phyloP scores from a whole-genome alignment of 2,888 invertebrate genomes.

The Allolobophora icterica region DNA sequence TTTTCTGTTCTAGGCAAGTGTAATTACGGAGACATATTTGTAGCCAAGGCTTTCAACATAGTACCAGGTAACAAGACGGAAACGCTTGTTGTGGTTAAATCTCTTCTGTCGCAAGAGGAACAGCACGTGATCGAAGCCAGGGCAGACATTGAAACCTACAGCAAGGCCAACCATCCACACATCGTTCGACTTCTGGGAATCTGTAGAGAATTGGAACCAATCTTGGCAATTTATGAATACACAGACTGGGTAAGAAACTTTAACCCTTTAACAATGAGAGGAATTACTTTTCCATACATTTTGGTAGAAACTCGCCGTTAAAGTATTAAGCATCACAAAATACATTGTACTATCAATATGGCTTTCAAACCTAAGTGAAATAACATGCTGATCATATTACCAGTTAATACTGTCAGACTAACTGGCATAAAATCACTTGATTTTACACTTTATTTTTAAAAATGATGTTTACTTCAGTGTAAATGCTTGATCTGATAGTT shows the following conservation, averaged over 20 bases:
- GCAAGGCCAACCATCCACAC: constrained; percentile 78
- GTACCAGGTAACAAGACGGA: constrained; percentile 61
- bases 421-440: not conserved
- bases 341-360: not conserved
- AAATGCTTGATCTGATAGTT: not conserved
- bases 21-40: constrained; percentile 87
- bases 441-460: not conserved
- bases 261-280: no score
- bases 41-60: constrained; percentile 73
- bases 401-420: not conserved
- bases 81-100: constrained; percentile 64
- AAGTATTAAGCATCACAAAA: not conserved
- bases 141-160: constrained; percentile 84
- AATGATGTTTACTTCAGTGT: no score
- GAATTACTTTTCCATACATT: no score
- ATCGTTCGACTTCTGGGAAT: constrained; percentile 69
- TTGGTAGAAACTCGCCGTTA: no score
- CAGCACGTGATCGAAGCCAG: constrained; percentile 75
- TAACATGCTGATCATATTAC: not conserved
- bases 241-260: constrained; percentile 35
- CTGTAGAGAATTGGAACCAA: constrained; percentile 33
- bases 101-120: constrained; percentile 60
- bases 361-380: not conserved
- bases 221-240: constrained; percentile 38
- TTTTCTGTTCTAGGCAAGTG: constrained; percentile 76